A percentile compares a stretch with the other conserved stretches of the same genome.
Conservation (phyloP, 2,888 invertebrate genomes). For the Leptopterna dolabrata region DNA sequence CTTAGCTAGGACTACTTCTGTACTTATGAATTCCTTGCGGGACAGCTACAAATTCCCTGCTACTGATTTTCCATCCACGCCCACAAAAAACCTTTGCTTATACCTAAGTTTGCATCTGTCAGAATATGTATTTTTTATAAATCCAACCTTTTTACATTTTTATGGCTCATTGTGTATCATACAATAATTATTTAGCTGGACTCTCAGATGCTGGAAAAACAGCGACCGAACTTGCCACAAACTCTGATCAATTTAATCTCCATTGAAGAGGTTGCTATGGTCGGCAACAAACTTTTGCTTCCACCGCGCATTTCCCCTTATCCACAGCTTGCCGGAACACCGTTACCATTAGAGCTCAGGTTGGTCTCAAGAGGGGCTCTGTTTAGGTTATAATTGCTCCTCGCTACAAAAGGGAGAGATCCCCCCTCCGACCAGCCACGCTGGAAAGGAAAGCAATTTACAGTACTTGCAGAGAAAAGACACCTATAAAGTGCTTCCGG, state of each 20-base stretch:
- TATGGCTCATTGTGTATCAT: no score
- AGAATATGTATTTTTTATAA: no score
- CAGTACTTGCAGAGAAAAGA: conserved; percentile 24
- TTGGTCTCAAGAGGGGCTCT: not conserved
- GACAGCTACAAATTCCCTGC: no score
- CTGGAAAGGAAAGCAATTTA: conserved; percentile 14
- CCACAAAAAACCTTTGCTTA: no score
- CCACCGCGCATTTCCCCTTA: not conserved
- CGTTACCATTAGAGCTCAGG: not conserved
- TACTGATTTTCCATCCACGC: no score
- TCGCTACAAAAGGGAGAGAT: not conserved
- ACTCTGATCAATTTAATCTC: not conserved
- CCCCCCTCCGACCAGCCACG: not conserved
- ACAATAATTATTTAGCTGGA: no score
- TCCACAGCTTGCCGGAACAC: not conserved
- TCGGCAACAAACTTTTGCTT: not conserved
- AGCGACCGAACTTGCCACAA: no score
- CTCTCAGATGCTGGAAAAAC: no score
- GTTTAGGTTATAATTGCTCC: conserved; percentile 5
- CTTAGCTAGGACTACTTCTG: no score
- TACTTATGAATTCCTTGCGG: no score
- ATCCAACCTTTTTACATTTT: no score
- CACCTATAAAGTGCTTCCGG: conserved; percentile 26
- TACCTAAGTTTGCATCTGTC: no score
- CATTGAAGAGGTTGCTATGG: not conserved